phyloP scores from a whole-genome alignment of 2,888 invertebrate species.

The Monochamus alternatus region DNA sequence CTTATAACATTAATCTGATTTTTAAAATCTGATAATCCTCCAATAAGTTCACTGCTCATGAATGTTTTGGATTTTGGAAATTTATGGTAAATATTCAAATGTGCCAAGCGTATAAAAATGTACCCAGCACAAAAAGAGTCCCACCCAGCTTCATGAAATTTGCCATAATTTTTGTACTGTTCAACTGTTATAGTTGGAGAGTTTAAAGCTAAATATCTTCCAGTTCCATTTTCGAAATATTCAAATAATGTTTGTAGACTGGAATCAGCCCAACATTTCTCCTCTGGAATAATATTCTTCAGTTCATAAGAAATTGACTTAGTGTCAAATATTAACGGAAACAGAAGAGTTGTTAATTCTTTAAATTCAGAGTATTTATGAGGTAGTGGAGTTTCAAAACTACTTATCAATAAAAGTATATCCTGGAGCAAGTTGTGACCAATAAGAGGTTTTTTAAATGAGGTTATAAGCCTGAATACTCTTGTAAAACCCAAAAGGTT shows the following conservation, averaged over 20 bases:
- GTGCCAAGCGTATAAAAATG: conserved; percentile 79
- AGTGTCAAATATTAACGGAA: conserved; percentile 83
- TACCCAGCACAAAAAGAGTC: conserved; percentile 86
- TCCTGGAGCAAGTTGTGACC: conserved; percentile 86
- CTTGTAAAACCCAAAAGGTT: conserved; percentile 79
- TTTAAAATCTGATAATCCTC: conserved; percentile 70
- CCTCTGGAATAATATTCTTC: conserved; percentile 59
- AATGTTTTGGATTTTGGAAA: conserved; percentile 71
- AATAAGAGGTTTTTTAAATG: conserved; percentile 79
- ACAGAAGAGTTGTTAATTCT: conserved; percentile 74
- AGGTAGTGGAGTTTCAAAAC: conserved; percentile 82
- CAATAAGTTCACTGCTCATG: conserved; percentile 73
- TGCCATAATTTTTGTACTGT: conserved; percentile 54
- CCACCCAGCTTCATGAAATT: conserved; percentile 86
- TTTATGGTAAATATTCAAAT: conserved; percentile 74
- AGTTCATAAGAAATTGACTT: conserved; percentile 79
- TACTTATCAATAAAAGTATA: conserved; percentile 79
- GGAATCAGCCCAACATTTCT: conserved; percentile 68
- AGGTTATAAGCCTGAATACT: conserved; percentile 76
- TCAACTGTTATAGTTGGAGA: conserved; percentile 67
- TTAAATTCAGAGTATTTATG: conserved; percentile 79
- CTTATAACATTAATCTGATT: conserved; percentile 78
- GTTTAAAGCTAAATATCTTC: conserved; percentile 65
- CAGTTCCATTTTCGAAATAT: conserved; percentile 74
- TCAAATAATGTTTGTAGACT: conserved; percentile 76